These are phyloP conservation scores for Lithophane ornitopus DNA, from an alignment of 2,888 invertebrate species.

Conservation along the genomic window DNA sequence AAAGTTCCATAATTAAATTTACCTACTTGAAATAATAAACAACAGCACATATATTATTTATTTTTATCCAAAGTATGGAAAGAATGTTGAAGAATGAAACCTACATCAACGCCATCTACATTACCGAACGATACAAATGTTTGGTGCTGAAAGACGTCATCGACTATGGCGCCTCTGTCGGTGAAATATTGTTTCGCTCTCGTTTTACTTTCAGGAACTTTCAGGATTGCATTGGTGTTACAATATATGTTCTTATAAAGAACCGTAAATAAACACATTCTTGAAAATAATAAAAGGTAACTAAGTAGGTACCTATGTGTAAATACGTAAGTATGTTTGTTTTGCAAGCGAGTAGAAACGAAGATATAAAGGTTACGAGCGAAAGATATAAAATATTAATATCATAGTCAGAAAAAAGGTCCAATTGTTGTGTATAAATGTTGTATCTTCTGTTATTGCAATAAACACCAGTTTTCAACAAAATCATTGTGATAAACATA, in stretches of 20 bases:
- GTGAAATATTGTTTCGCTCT: neutral
- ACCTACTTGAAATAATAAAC: neutral
- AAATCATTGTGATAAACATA: neutral
- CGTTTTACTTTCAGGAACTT: slow-evolving; percentile 6
- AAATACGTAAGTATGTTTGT: neutral
- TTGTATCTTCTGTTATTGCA: neutral
- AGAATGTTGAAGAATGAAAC: neutral
- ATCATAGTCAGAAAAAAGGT: neutral
- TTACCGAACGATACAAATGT: neutral
- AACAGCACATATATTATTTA: neutral
- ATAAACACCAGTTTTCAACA: neutral
- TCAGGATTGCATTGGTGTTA: too few relatives aligned
- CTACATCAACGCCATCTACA: slow-evolving; percentile 51
- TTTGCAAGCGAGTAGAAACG: neutral
- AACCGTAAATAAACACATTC: neutral
- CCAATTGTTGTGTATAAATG: neutral
- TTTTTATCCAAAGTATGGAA: neutral
- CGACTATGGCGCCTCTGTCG: slow-evolving; percentile 39
- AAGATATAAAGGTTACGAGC: too few relatives aligned
- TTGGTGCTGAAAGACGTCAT: slow-evolving; percentile 12
- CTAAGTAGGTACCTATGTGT: too few relatives aligned
- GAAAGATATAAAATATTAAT: neutral
- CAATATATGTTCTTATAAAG: neutral
- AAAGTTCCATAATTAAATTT: neutral
- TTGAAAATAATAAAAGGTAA: neutral